Base-by-base conservation (phyloP, 2,113 vertebrate species). In the Myxocyprinus asiaticus region DNA sequence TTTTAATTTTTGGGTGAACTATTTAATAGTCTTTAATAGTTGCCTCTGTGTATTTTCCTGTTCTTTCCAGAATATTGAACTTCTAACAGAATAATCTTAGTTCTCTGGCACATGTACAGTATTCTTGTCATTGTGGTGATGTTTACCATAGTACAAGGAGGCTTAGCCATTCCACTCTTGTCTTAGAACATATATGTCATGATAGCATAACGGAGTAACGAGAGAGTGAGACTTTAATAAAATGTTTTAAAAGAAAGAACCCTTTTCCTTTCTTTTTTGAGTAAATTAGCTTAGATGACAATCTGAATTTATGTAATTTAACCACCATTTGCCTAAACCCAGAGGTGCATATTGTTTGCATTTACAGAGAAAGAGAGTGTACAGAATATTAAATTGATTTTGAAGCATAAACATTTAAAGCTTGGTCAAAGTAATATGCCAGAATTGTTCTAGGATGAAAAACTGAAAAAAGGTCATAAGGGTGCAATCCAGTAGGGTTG, bases 41-140 rank as follows among this genome's bases (percentile, higher is more conserved):
- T 77, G 78, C 44, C 58, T 78, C 43, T 44, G 11, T 17, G 17
- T 63, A 12, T 58, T 58, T 73, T 74, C 50, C 48, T 11, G 15
- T 62, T 56, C 42, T 51, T 58, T 43, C 33, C 15, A 48, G 17
- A 12, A 48, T 69, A 42, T 63, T 3, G 9, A 61, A 33, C 42
- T 14, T 17, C 42, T 64, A 61, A 59, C 43, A 79, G 76, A 9
- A n/a, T 77, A 66, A 50, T 48, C 62, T 7, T 43, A 15, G 61
- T 82, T 81, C 71, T 84, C 71, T 61, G 76, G 76, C 79, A 84
- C 79, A 81, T 81, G 79, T 78, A 33, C 22, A 33, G 22, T 33
- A 65, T 48, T 75, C 59, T 51, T 73, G 42, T 61, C 1, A 5
- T 63, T 65, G 74, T 65, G 48, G 61, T 55, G 2, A 12, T 15